phyloP scores from a whole-genome alignment of 2,888 invertebrate species.

The Morinoia aosen region DNA sequence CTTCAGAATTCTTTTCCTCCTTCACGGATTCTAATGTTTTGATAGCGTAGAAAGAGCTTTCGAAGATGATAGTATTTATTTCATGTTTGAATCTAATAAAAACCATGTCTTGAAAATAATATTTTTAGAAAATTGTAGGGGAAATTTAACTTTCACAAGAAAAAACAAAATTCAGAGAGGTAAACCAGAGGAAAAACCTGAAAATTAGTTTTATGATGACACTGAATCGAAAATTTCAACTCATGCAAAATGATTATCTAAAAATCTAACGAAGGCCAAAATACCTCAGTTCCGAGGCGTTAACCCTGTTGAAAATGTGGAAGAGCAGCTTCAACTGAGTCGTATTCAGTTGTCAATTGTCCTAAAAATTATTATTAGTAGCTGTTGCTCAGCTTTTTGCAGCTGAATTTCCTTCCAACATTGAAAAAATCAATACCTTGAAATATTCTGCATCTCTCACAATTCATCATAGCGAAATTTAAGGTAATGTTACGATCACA shows the following conservation, averaged over 20 bases:
- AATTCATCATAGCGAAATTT: neutral
- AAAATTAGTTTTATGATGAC: no score
- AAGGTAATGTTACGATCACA: neutral
- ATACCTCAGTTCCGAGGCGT: no score
- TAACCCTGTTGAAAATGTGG: no score
- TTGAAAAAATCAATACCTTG: neutral
- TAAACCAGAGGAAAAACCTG: no score
- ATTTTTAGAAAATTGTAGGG: neutral
- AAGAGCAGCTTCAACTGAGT: no score
- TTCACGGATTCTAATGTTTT: neutral
- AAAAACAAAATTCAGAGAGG: neutral
- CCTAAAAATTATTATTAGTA: neutral
- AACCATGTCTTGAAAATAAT: neutral
- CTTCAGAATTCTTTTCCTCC: neutral
- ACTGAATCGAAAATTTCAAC: no score
- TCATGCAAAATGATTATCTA: no score
- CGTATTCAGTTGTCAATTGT: no score
- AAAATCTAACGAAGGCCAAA: no score
- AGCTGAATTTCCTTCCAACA: neutral
- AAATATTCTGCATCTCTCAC: neutral
- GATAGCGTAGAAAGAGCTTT: neutral
- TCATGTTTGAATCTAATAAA: neutral
- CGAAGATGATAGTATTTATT: neutral
- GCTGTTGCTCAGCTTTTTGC: neutral
- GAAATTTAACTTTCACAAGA: neutral